These are phyloP conservation scores for Temnothorax longispinosus DNA, from an alignment of 1,140 invertebrate species.

Conservation along the genomic window DNA sequence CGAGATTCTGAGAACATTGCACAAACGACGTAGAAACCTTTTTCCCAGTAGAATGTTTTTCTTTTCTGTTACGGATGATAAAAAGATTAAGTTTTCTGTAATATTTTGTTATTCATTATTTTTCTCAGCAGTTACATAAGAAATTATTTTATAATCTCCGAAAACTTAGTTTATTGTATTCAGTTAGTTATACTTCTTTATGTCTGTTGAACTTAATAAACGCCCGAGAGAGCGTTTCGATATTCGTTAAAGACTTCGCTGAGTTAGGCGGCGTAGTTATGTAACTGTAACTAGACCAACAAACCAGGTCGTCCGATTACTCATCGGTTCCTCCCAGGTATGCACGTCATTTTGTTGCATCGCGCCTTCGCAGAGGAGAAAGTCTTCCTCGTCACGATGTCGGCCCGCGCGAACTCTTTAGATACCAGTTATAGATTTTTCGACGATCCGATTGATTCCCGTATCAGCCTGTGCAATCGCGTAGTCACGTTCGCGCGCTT, in stretches of 20 bases:
- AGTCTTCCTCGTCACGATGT: slow-evolving; percentile 71
- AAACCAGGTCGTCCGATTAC: slow-evolving; percentile 50
- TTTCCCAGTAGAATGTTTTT: neutral
- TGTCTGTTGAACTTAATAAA: neutral
- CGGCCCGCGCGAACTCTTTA: slow-evolving; percentile 12
- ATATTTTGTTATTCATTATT: neutral
- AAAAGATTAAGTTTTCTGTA: neutral
- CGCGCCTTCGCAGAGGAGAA: slow-evolving; percentile 56
- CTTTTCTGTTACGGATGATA: neutral
- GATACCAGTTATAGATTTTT: slow-evolving; percentile 52
- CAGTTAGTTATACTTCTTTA: neutral
- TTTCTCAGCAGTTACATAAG: neutral
- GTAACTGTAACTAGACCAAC: slow-evolving; percentile 63
- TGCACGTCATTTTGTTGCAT: slow-evolving; percentile 43
- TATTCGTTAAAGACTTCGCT: neutral
- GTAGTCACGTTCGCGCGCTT: slow-evolving; percentile 27
- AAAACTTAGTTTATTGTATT: neutral
- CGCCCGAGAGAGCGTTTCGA: neutral
- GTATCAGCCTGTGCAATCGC: slow-evolving; percentile 5
- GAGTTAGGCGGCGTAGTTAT: slow-evolving; percentile 28
- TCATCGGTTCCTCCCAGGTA: slow-evolving; percentile 61
- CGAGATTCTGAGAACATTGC: neutral
- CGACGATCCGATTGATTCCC: slow-evolving; percentile 39
- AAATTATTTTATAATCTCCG: neutral
- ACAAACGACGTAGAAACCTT: neutral